A percentile compares a stretch with the other conserved stretches of the same genome.
phyloP scores from a whole-genome alignment of 1,140 invertebrate genomes.

The Melitaea cinxia region DNA sequence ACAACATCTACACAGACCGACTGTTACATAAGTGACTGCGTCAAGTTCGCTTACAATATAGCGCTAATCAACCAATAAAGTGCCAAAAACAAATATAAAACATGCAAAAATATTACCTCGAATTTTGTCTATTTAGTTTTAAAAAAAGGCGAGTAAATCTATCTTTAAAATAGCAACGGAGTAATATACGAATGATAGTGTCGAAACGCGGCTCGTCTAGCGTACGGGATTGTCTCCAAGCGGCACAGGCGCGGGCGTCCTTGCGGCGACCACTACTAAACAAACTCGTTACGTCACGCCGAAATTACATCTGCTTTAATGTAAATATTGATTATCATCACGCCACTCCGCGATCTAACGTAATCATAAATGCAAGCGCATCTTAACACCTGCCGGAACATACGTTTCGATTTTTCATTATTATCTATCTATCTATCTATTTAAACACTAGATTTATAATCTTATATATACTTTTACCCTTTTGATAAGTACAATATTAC shows the following conservation, averaged over 20 bases:
- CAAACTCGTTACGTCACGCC: constrained; percentile 66
- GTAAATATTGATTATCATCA: constrained; percentile 77
- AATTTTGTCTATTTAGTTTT: neutral
- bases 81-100: neutral
- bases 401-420: neutral
- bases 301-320: constrained; percentile 54
- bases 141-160: neutral
- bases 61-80: neutral
- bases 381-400: constrained; percentile 49
- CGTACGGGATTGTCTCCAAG: constrained; percentile 43
- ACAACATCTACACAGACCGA: neutral
- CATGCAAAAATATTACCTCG: neutral
- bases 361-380: constrained; percentile 55
- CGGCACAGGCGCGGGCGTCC: constrained; percentile 52
- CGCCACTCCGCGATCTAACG: constrained; percentile 51
- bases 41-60: constrained; percentile 9
- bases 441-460: too few species aligned
- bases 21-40: constrained; percentile 26
- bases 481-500: too few species aligned
- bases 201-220: neutral
- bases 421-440: neutral
- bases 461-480: too few species aligned
- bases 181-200: neutral
- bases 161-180: neutral
- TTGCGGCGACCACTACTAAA: constrained; percentile 56